Percentiles rank a stretch among this genome's conserved stretches.
Evolutionary conservation across 2,888 invertebrate species (phyloP).

Genomic region (Palloptera scutellata): DNA sequence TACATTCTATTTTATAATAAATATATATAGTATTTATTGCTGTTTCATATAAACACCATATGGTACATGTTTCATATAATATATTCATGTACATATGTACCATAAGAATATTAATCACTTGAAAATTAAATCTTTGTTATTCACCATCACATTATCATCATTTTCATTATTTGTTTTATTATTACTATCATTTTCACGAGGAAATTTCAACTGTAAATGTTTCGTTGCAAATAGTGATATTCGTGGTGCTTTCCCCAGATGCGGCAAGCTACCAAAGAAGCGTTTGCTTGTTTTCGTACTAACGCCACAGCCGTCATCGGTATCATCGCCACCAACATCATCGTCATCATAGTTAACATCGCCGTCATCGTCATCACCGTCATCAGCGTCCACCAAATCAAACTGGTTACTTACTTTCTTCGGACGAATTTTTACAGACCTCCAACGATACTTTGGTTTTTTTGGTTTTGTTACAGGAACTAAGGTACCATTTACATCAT

Average conservation of each 20-base stretch:
- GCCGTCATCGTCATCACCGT: slow-evolving; percentile 8
- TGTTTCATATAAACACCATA: too few relatives aligned
- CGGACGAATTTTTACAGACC: slow-evolving; percentile 36
- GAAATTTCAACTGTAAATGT: slow-evolving; percentile 20
- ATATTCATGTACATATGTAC: too few relatives aligned
- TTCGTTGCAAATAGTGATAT: slow-evolving; percentile 33
- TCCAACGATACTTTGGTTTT: slow-evolving; percentile 33
- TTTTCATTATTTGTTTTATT: too few relatives aligned
- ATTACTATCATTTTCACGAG: too few relatives aligned
- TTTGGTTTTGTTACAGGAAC: not conserved
- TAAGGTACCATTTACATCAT: not conserved
- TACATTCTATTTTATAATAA: too few relatives aligned
- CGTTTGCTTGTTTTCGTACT: not conserved
- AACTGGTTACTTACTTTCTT: slow-evolving; percentile 19
- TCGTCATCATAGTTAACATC: slow-evolving; percentile 1
- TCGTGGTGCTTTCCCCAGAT: slow-evolving; percentile 36
- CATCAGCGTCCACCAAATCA: not conserved
- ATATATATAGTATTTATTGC: too few relatives aligned
- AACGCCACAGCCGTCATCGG: slow-evolving; percentile 2
- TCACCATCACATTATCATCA: too few relatives aligned
- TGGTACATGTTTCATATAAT: too few relatives aligned
- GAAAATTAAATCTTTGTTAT: too few relatives aligned
- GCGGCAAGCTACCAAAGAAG: slow-evolving; percentile 47
- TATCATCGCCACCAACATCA: not conserved
- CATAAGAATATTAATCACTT: too few relatives aligned